Evolutionary conservation across 2,888 invertebrate genomes (phyloP).

Genomic region (Parapristionchus giblindavisi): DNA sequence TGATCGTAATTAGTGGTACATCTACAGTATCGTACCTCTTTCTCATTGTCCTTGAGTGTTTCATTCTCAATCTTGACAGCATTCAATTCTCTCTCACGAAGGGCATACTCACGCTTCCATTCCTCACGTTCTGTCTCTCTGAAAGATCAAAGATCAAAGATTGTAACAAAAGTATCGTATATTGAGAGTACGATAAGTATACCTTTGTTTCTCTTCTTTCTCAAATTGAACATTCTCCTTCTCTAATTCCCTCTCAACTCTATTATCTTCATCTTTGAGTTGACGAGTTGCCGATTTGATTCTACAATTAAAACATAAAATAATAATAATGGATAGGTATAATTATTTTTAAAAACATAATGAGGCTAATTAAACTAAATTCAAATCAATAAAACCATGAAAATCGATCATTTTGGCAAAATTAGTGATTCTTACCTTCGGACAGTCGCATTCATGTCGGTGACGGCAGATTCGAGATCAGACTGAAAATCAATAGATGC

Average conservation of each 20-base stretch:
- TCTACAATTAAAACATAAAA: background rate
- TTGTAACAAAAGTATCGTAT: background rate
- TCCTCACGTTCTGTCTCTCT: constrained; percentile 12
- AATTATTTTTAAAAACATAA: background rate
- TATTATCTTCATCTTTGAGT: constrained; percentile 2
- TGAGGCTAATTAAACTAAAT: background rate
- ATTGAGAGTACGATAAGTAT: background rate
- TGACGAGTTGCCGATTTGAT: background rate
- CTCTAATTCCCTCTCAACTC: constrained; percentile 4
- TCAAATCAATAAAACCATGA: background rate
- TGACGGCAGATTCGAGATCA: background rate
- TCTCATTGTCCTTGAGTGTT: background rate
- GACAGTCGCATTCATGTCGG: background rate
- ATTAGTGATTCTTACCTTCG: background rate
- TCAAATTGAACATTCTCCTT: background rate
- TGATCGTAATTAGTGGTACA: background rate
- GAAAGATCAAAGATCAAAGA: background rate
- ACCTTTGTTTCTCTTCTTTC: constrained; percentile 16
- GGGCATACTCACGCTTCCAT: background rate
- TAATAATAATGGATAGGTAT: background rate
- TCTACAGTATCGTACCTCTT: constrained; percentile 12
- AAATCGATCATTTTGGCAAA: background rate
- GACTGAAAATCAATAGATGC: background rate
- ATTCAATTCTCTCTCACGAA: constrained; percentile 5
- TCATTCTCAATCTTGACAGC: constrained; percentile 15